A percentile compares a stretch with the other conserved stretches of the same genome.
Evolutionary conservation across 1,140 invertebrate species (phyloP).

Genomic region (Drosophila fuyamai): DNA sequence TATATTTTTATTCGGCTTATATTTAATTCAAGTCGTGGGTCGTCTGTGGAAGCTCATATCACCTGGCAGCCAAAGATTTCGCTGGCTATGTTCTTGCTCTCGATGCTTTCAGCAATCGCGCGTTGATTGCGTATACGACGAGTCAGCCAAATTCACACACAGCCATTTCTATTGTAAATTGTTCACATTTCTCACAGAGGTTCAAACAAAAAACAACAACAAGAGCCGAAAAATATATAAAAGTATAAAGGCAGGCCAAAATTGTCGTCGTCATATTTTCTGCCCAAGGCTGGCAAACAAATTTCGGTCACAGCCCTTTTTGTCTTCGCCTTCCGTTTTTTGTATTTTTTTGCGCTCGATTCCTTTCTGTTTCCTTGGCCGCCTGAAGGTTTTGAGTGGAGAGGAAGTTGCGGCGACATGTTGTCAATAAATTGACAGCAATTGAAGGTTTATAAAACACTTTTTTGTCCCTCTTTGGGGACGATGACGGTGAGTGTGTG

Average conservation of each 20-base stretch:
- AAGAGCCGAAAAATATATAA: constrained; percentile 33
- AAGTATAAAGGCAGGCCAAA: constrained; percentile 43
- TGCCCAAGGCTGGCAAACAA: constrained; percentile 73
- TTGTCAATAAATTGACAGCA: constrained; percentile 83
- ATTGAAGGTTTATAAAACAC: constrained; percentile 84
- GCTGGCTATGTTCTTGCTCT: constrained; percentile 33
- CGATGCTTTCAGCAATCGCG: constrained; percentile 76
- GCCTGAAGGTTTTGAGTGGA: constrained; percentile 51
- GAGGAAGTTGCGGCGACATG: constrained; percentile 70
- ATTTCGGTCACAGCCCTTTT: constrained; percentile 65
- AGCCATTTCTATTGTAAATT: constrained; percentile 83
- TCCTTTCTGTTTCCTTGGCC: constrained; percentile 38
- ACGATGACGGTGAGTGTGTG: constrained; percentile 34
- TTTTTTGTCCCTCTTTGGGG: constrained; percentile 51
- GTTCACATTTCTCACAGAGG: constrained; percentile 74
- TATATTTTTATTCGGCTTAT: neutral
- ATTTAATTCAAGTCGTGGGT: neutral
- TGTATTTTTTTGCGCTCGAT: neutral
- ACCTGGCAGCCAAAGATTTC: constrained; percentile 52
- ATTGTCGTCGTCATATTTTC: constrained; percentile 57
- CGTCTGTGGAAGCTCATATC: constrained; percentile 32
- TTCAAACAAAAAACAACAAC: constrained; percentile 29
- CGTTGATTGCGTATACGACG: constrained; percentile 78
- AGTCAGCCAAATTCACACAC: constrained; percentile 79
- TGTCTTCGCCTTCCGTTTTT: constrained; percentile 40